A percentile compares a stretch with the other conserved stretches of the same genome.
phyloP scores from a whole-genome alignment of 2,888 invertebrate species.

The Augiades crinisus region DNA sequence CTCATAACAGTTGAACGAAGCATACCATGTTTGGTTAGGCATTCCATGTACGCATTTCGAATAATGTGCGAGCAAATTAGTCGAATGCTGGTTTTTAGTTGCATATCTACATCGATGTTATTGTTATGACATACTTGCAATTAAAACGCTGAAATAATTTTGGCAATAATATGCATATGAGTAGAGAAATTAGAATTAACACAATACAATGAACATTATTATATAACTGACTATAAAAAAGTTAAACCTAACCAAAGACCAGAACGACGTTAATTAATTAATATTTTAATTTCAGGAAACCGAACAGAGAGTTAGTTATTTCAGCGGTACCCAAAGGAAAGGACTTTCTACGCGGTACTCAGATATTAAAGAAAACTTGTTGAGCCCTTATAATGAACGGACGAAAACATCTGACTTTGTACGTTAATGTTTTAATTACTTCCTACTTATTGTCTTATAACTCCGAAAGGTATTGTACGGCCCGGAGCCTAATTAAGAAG shows the following conservation, averaged over 20 bases:
- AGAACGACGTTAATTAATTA: too few relatives aligned
- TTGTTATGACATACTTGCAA: too few relatives aligned
- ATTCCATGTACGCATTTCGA: slow-evolving; percentile 1
- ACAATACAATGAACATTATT: too few relatives aligned
- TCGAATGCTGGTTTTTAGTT: neutral
- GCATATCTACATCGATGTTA: neutral
- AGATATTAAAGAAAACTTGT: slow-evolving; percentile 49
- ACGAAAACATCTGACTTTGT: slow-evolving; percentile 54
- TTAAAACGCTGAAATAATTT: too few relatives aligned
- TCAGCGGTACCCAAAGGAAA: neutral
- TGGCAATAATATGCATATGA: too few relatives aligned
- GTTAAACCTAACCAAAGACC: too few relatives aligned
- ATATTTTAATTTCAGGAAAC: neutral
- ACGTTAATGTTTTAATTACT: slow-evolving; percentile 69
- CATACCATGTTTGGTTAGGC: slow-evolving; percentile 6
- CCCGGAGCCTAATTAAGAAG: slow-evolving; percentile 55
- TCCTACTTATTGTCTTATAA: slow-evolving; percentile 59
- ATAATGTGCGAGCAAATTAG: slow-evolving; percentile 5
- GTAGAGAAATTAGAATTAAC: too few relatives aligned
- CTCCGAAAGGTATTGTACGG: slow-evolving; percentile 50
- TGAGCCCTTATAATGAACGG: slow-evolving; percentile 48
- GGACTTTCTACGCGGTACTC: slow-evolving; percentile 23
- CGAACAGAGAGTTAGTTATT: neutral
- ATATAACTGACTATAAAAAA: too few relatives aligned
- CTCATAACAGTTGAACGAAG: slow-evolving; percentile 21